Base-by-base conservation (phyloP, 2,888 invertebrate species). In the Lasioglossum villosulum region DNA sequence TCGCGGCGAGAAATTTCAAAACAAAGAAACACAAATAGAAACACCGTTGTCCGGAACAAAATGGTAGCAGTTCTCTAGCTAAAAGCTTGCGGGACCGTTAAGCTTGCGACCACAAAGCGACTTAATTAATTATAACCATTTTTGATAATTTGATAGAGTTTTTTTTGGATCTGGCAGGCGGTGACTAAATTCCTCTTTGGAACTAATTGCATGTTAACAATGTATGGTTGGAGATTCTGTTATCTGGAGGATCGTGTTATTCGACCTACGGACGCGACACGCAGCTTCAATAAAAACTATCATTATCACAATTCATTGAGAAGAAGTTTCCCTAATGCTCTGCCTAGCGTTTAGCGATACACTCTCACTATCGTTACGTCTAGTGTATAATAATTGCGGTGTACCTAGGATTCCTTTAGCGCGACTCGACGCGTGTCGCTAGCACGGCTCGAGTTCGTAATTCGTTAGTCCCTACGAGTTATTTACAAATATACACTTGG, bases 401-500 rank as follows among this genome's bases (percentile, higher is more conserved):
- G 72, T 34, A 73, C n/a, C 52, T 75, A 82, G 48, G 63, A 59
- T 39, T 70, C 48, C 23, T 63, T 74, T 76, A 45, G 59, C 34
- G 10, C 27, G 68, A 16, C 71, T 75, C 79, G 80, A 73, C 39
- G 72, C 73, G 77, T 68, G 56, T 72, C 70, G 70, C 30, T 75
- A 27, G 77, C 82, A 72, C 77, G 71, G 74, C 80, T 78, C 81
- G 74, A 63, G n/a, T 63, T 14, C n/a, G n/a, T 80, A 78, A 78
- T 84, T 83, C 83, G 83, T 76, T 79, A 79, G 19, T 73, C 27
- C 72, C 86, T 84, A 81, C 82, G 77, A 37, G 71, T 79, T 90
- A 90, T 90, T 85, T 90, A 90, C 90, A 90, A 90, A 90, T 90
- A 71, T 90, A 90, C 90, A 90, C 72, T 71, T 80, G 75, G 83